Evolutionary conservation across 2,797 vertebrate species (phyloP).

Genomic region (Lycodopsis pacificus): DNA sequence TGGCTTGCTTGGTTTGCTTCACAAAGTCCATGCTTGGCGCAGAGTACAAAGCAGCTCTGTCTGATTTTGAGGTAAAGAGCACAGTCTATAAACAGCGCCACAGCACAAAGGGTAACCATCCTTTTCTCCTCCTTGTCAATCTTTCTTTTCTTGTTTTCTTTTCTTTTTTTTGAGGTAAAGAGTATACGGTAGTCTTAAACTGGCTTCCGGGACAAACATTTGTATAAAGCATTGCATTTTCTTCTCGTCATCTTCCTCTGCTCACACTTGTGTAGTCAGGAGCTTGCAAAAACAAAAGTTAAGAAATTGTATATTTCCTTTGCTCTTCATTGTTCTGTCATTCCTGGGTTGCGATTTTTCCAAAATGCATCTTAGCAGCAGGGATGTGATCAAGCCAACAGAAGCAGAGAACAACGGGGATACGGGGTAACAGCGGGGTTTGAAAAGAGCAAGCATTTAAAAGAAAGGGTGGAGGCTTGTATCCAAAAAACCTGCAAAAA

Average conservation of each 20-base stretch:
- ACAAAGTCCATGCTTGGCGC: conserved; percentile 61
- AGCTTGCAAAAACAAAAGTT: conserved; percentile 77
- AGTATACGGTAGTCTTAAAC: conserved; percentile 57
- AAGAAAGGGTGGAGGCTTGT: conserved; percentile 48
- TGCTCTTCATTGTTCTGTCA: conserved; percentile 73
- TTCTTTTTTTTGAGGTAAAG: conserved; percentile 75
- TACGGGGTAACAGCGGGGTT: conserved; percentile 29
- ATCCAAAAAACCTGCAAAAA: conserved; percentile 56
- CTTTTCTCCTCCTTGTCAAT: conserved; percentile 38
- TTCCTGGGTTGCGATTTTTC: conserved; percentile 57
- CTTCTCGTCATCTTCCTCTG: conserved; percentile 48
- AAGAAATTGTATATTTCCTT: conserved; percentile 80
- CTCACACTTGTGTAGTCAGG: conserved; percentile 79
- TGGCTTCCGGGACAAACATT: conserved; percentile 64
- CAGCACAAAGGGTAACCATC: conserved; percentile 58
- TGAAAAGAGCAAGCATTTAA: conserved; percentile 45
- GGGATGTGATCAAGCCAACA: conserved; percentile 69
- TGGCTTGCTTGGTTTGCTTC: conserved; percentile 60
- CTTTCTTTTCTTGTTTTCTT: conserved; percentile 19
- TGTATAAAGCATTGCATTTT: conserved; percentile 57
- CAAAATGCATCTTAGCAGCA: conserved; percentile 76
- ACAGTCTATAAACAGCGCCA: conserved; percentile 68
- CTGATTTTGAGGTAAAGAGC: conserved; percentile 81
- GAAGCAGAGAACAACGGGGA: conserved; percentile 44
- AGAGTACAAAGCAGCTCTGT: conserved; percentile 75